These are phyloP conservation scores for Lasioglossum lativentre DNA, from an alignment of 2,888 invertebrate genomes.

Conservation along the genomic window DNA sequence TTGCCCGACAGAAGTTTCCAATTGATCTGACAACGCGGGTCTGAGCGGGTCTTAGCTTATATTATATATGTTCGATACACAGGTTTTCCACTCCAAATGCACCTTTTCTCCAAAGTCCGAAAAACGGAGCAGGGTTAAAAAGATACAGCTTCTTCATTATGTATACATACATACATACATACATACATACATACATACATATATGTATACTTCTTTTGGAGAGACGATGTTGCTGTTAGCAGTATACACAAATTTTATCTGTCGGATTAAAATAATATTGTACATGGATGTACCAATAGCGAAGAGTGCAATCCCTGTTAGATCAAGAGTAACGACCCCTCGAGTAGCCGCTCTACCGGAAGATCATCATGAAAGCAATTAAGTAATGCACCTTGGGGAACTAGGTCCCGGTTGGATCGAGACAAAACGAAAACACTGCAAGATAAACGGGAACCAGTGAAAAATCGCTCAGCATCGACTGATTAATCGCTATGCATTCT, in stretches of 20 bases:
- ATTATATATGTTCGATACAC: no score
- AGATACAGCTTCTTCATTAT: no score
- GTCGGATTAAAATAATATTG: neutral
- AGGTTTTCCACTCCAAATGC: no score
- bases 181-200: no score
- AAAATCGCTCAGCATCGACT: constrained; percentile 40
- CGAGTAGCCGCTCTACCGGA: constrained; percentile 57
- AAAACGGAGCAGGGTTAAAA: no score
- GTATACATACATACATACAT: no score
- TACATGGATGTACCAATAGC: neutral
- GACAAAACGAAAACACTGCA: constrained; percentile 57
- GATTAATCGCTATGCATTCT: constrained; percentile 48
- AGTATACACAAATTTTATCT: neutral
- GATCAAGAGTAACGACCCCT: constrained; percentile 42
- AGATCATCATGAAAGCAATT: constrained; percentile 75
- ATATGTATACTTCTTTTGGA: no score
- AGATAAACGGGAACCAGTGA: constrained; percentile 66
- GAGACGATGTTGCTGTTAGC: neutral
- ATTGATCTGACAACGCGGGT: neutral
- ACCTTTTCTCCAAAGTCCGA: no score
- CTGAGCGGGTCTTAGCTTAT: neutral
- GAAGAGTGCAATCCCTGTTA: constrained; percentile 7
- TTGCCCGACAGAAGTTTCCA: neutral
- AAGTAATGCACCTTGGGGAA: constrained; percentile 75
- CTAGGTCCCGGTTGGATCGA: constrained; percentile 40